These are phyloP conservation scores for Festucalex cinctus DNA, from an alignment of 2,113 vertebrate species.

Conservation along the genomic window DNA sequence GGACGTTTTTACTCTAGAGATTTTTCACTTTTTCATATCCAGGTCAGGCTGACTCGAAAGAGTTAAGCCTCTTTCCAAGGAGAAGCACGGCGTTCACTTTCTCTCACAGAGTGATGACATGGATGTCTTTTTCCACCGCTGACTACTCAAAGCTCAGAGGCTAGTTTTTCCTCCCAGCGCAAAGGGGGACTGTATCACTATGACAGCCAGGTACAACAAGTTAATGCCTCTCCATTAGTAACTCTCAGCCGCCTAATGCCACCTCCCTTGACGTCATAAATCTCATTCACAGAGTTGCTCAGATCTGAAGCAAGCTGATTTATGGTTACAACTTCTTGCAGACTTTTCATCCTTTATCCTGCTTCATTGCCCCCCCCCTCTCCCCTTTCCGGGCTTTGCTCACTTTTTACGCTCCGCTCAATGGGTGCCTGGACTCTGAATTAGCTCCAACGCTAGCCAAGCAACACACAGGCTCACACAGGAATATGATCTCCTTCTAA, in stretches of 20 bases:
- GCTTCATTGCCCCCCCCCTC: slow-evolving; percentile 28
- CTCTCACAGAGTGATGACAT: slow-evolving; percentile 28
- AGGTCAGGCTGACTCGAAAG: slow-evolving; percentile 17
- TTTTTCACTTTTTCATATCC: slow-evolving; percentile 49
- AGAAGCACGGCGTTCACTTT: slow-evolving; percentile 39
- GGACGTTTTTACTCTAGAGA: slow-evolving; percentile 35
- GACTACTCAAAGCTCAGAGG: slow-evolving; percentile 32
- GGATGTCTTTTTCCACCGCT: slow-evolving; percentile 30
- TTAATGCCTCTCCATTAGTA: slow-evolving; percentile 64
- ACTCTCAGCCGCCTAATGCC: slow-evolving; percentile 47
- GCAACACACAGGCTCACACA: slow-evolving; percentile 26
- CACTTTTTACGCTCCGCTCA: slow-evolving; percentile 39
- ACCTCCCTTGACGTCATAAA: slow-evolving; percentile 46
- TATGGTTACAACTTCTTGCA: slow-evolving; percentile 46
- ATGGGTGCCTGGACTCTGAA: slow-evolving; percentile 60
- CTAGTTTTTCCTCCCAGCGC: slow-evolving; percentile 27
- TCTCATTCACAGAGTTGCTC: slow-evolving; percentile 22
- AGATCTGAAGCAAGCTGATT: slow-evolving; percentile 49
- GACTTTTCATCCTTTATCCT: slow-evolving; percentile 56
- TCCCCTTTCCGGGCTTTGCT: slow-evolving; percentile 36
- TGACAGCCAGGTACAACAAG: slow-evolving; percentile 62
- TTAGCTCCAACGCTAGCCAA: slow-evolving; percentile 47
- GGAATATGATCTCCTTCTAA: slow-evolving; percentile 40
- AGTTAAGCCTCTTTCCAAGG: slow-evolving; percentile 26
- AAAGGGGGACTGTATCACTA: slow-evolving; percentile 31